Evolutionary conservation across 2,113 vertebrate genomes (phyloP), one percentile per base, ranked within the genome.

Genomic region (Vimba vimba): DNA sequence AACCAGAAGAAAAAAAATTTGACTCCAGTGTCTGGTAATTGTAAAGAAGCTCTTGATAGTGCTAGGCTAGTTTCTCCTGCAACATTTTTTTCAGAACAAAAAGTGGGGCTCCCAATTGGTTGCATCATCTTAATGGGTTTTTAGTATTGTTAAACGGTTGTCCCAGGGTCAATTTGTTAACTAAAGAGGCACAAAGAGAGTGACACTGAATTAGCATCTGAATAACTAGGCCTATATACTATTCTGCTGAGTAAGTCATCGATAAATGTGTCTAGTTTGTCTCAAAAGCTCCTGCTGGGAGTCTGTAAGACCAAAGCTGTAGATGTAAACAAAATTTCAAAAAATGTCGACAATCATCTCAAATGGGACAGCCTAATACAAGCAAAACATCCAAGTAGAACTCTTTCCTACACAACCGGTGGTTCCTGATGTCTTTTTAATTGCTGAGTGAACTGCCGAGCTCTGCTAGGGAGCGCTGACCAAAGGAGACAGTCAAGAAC

Each of bases 181-280:
- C 74, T 68, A n/a, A 33, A 50, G 19, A 15, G 19, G 36, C 27
- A 86, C 33, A 86, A 77, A 77, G 15, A 47, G 62, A 59, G 71
- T 86, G 79, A 85, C 85, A 86, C 85, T 87, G 60, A 75, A 92
- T 92, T 87, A 91, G 69, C 90, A 92, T 90, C 64, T 88, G 86
- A 91, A 91, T 87, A 82, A 57, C 62, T 79, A 4, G 2, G 43
- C 85, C 17, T 36, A 21, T 50, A 45, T 6, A 27, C 9, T 62
- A 64, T 66, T 66, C 60, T 66, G 25, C 60, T 19, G 60, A 81
- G 62, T 30, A 81, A 81, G 60, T 81, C 39, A 30, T 66, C 39
- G 4, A 23, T 79, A 62, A 62, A 60, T 7, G 77, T 25, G 33
- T 79, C 55, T 79, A n/a, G 55, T 79, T 60, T 8, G 6, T 43